Base-by-base conservation (phyloP, 1,140 invertebrate species). In the Ceratina australensis region DNA sequence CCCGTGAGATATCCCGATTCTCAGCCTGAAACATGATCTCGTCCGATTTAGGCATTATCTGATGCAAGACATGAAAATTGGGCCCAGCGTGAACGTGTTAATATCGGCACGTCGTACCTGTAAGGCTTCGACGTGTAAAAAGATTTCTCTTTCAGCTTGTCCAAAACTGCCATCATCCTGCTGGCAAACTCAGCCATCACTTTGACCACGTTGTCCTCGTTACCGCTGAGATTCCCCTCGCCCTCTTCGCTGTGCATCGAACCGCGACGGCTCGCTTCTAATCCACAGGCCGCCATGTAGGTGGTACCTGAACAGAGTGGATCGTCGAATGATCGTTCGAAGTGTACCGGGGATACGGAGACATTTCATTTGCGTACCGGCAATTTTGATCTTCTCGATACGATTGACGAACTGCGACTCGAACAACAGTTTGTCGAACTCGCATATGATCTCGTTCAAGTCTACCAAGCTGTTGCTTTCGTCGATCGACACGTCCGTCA, bases 201-300 rank as follows among this genome's bases (percentile, higher is more conserved):
- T 65, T 93, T 90, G 8, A 95, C 93, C 57, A 95, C 93, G 64
- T 93, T 88, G 20, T 90, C n/a, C n/a, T n/a, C n/a, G n/a, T n/a
- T n/a, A n/a, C n/a, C 88, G 82, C 76, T 88, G 75, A 57, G 91
- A 88, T 79, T 90, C 86, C 80, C 90, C 66, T 78, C 80, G 13
- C 67, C 77, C 24, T 84, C 85, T 16, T 54, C n/a, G 90, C 57
- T 92, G 79, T 12, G 93, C n/a, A 93, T 92, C 13, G 95, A 95
- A 85, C 94, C 93, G 57, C 95, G 92, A 83, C 92, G 86, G 42
- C 93, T 95, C 0, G 95, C 95, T 85, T 97, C 95, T 50, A 98
- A 91, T 2, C 98, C 98, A 88, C 97, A 97, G 1, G 97, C 98
- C 20, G 97, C 97, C 97, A 98, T 98, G 84, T 98, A 98, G 0